Conservation (phyloP, 2,113 vertebrate species). For the Opisthocomus hoazin region DNA sequence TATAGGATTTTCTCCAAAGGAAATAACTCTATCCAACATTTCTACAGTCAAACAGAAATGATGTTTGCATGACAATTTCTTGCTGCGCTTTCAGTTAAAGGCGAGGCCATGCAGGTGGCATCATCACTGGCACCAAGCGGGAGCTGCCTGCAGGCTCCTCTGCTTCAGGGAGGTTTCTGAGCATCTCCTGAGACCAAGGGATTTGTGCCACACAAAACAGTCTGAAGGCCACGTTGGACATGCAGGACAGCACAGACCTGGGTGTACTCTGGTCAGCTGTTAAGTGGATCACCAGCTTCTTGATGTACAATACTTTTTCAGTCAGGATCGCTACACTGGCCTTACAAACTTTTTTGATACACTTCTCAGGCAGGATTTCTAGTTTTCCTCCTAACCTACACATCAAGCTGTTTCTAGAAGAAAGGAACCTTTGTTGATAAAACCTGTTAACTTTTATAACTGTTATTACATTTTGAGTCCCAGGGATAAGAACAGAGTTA, state of each 20-base stretch:
- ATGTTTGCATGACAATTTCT: neutral
- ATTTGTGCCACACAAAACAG: fast-evolving
- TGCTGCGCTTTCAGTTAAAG: neutral
- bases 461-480: neutral
- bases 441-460: neutral
- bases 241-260: neutral
- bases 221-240: neutral
- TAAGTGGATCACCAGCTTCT: neutral
- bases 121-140: too few species aligned
- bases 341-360: neutral
- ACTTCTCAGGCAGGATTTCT: neutral
- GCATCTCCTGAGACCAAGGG: too few species aligned
- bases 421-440: neutral
- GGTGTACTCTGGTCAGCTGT: neutral
- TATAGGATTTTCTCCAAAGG: neutral
- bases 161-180: neutral
- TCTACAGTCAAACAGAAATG: neutral
- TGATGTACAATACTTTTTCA: neutral
- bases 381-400: neutral
- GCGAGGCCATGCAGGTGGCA: fast-evolving
- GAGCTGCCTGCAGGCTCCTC: neutral
- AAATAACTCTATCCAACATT: neutral
- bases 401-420: neutral
- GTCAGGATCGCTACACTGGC: neutral
- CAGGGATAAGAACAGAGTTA: neutral